Evolutionary conservation across 2,888 invertebrate species (phyloP), one percentile per base, ranked within the genome.

Genomic region (Vandiemenella viatica): DNA sequence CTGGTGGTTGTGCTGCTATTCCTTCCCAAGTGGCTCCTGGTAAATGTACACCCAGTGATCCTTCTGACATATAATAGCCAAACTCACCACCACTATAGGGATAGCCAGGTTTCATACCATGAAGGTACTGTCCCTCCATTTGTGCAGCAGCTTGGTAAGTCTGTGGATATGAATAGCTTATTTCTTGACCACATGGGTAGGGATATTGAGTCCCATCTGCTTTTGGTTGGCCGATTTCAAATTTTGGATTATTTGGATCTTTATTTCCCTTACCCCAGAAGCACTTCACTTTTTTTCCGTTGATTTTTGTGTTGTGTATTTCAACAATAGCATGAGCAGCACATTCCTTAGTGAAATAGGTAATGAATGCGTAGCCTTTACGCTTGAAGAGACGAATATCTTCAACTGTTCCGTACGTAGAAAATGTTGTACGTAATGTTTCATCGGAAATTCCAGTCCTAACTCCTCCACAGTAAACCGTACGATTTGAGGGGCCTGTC

Each of bases 251-350:
- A 50, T 55, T 46, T 23, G 65, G 66, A 56, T 77, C 87, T 18
- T 83, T 83, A 62, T 89, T 89, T 63, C 96, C 96, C 71, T 96
- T 96, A 45, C 98, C 98, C 98, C 98, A 98, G 71, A 96, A 96
- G 72, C 97, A 97, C 73, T 97, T 96, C 46, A 97, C 93, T 58
- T 82, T 79, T 65, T 92, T 89, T 52, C 96, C 96, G 63, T 86
- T 88, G 60, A 98, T 85, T 69, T 96, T 95, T 58, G 90, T 88
- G 63, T 93, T 95, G 70, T 97, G 92, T 66, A 92, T 84, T 48
- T 85, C 83, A 71, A 95, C 92, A 62, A 98, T 98, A 58, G 97
- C 97, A 67, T 90, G 90, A 55, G 95, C 89, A 46, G 97, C 98
- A 43, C 91, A 84, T 69, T 97, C 96, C 72, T 98, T 98, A 61